A percentile compares a stretch with the other conserved stretches of the same genome.
Evolutionary conservation across 2,113 vertebrate species (phyloP).

Genomic region (Planiliza haematocheilus): DNA sequence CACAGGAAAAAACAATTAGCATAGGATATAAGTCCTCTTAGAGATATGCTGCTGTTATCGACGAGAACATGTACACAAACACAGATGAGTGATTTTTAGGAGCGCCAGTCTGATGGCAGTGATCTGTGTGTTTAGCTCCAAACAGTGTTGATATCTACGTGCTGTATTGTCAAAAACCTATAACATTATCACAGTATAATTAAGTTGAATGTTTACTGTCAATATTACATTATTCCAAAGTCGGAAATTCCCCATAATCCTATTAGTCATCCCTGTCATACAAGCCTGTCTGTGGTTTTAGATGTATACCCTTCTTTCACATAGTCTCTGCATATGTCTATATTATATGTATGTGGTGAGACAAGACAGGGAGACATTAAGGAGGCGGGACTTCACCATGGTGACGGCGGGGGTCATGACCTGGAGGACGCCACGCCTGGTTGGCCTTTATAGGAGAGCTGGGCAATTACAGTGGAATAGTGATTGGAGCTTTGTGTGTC

Average conservation of each 20-base stretch:
- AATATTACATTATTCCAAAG: not conserved
- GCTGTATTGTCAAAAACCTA: not conserved
- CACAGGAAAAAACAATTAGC: not conserved
- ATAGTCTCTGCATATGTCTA: not conserved
- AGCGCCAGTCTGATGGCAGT: not conserved
- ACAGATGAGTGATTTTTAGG: not conserved
- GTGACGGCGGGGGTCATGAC: slow-evolving; percentile 73
- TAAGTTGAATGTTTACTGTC: not conserved
- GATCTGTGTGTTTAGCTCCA: not conserved
- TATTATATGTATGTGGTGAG: slow-evolving; percentile 60
- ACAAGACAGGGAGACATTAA: slow-evolving; percentile 66
- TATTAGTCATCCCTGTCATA: not conserved
- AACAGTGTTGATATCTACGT: not conserved
- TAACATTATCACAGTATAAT: too few species aligned
- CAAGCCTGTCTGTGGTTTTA: not conserved
- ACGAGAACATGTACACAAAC: not conserved
- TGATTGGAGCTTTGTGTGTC: slow-evolving; percentile 38
- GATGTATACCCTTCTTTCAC: not conserved
- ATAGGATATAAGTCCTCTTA: not conserved
- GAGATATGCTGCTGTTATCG: not conserved
- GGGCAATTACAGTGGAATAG: slow-evolving; percentile 71
- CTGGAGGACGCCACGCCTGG: slow-evolving; percentile 62
- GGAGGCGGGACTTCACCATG: slow-evolving; percentile 72
- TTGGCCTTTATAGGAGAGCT: slow-evolving; percentile 70
- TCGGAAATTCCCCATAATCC: not conserved